Percentiles rank a stretch among this genome's conserved stretches.
Conservation (phyloP, 2,888 invertebrate species). For the Meiosimyza platycephala region DNA sequence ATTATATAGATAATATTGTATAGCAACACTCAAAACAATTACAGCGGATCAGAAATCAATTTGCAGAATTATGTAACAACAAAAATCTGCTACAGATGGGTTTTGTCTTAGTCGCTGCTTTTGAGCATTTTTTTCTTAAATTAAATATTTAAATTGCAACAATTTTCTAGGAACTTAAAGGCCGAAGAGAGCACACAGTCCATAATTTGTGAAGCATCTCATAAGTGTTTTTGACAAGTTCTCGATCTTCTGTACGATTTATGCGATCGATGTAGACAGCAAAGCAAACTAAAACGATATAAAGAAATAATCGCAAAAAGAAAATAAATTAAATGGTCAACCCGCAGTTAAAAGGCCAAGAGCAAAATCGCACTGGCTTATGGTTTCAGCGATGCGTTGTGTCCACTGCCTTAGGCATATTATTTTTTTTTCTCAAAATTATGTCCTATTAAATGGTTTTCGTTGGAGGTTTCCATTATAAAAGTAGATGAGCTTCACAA, state of each 20-base stretch:
- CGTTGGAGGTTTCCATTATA: conserved; percentile 8
- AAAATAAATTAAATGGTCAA: too few relatives aligned
- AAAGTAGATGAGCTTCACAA: not conserved
- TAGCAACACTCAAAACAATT: too few relatives aligned
- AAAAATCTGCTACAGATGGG: not conserved
- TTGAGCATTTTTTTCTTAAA: too few relatives aligned
- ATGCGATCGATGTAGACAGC: not conserved
- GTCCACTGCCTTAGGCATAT: not conserved
- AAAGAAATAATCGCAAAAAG: too few relatives aligned
- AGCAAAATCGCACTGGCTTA: too few relatives aligned
- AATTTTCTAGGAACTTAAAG: conserved; percentile 44
- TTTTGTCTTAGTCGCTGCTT: not conserved
- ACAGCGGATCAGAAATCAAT: conserved; percentile 26
- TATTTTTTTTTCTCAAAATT: conserved; percentile 16
- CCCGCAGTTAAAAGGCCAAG: too few relatives aligned
- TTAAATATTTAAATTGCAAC: conserved; percentile 22
- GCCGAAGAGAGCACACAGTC: not conserved
- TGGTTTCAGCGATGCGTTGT: too few relatives aligned
- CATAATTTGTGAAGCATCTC: conserved; percentile 42
- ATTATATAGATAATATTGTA: too few relatives aligned
- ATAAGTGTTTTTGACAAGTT: conserved; percentile 46
- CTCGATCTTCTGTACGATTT: conserved; percentile 13
- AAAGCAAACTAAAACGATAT: too few relatives aligned
- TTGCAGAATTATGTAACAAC: conserved; percentile 30
- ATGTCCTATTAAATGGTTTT: conserved; percentile 29